Conservation (phyloP, 1,140 invertebrate species). For the Drosophila subpulchrella region DNA sequence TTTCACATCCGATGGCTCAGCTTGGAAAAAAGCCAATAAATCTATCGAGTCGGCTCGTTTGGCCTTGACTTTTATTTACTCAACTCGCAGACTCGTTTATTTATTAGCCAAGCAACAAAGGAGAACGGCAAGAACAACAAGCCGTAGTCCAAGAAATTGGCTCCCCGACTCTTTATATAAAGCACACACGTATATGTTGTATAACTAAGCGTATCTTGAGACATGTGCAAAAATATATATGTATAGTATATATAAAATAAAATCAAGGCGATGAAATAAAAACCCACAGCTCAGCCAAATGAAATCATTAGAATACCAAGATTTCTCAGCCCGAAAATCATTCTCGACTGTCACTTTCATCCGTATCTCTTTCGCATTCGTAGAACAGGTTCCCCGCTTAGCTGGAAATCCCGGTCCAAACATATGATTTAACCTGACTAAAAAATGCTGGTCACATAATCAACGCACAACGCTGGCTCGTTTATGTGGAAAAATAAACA, state of each 20-base stretch:
- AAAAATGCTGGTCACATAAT: conserved; percentile 21
- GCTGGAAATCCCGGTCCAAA: conserved; percentile 25
- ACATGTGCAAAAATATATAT: conserved; percentile 47
- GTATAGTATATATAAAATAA: not conserved
- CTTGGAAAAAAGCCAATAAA: conserved; percentile 51
- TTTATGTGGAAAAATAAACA: conserved; percentile 34
- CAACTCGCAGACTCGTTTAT: conserved; percentile 71
- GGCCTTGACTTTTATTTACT: conserved; percentile 77
- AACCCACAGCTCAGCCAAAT: conserved; percentile 21
- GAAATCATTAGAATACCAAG: conserved; percentile 67
- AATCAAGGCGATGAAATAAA: conserved; percentile 13
- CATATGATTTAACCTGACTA: conserved; percentile 45
- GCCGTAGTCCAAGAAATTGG: conserved; percentile 48
- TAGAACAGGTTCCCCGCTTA: conserved; percentile 57
- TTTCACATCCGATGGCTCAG: conserved; percentile 47
- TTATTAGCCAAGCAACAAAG: conserved; percentile 62
- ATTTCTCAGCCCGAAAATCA: conserved; percentile 29
- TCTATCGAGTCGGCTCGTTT: conserved; percentile 44
- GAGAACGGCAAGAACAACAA: conserved; percentile 36
- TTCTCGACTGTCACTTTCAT: conserved; percentile 59
- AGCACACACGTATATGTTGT: conserved; percentile 19
- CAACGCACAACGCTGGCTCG: conserved; percentile 8
- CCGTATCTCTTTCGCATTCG: conserved; percentile 14
- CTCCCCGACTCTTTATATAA: conserved; percentile 34
- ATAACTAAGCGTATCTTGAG: conserved; percentile 47